Base-by-base conservation (phyloP, 92 coral and sea anemone species). In the Epizoanthus rinbou region DNA sequence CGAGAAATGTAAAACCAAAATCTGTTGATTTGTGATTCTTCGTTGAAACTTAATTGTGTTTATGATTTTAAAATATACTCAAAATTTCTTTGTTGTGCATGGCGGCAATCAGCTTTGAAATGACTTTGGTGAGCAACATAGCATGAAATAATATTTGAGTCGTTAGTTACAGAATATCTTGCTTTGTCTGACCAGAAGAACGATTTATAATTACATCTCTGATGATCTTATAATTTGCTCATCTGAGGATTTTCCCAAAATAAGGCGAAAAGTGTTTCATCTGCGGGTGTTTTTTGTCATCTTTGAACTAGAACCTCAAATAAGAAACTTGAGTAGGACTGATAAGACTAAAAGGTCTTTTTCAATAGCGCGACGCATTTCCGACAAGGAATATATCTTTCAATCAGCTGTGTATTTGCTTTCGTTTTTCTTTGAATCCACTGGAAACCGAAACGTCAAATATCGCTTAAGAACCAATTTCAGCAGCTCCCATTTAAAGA, bases 391-490 rank as follows among this genome's bases (percentile, higher is more conserved):
- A 64, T 67, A 67, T 67, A 31, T 67, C 39, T 78, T 78, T 19
- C 54, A 11, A 63, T 33, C 35, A 78, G 45, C 52, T 59, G 31
- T 23, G 25, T 62, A 78, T 78, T 78, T 78, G 82, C 82, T 60
- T 62, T 60, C 45, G 39, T 37, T 60, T 76, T 57, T 16, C 43
- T 78, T 17, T 19, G 71, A 60, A 78, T 6, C 72, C 71, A 78
- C 41, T 78, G 82, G 82, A 59, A 78, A 78, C 82, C 33, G 15
- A 60, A 41, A 62, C 82, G 59, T 78, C 82, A 78, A 78, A 78
- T 62, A 62, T 78, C 41, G 71, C 47, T 41, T 11, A 78, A 60
- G 70, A 63, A 19, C 58, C 62, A 78, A 78, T 57, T 60, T 37
- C 21, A 39, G 37, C 21, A 22, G 53, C 57, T 59, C 35, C 41